A percentile compares a stretch with the other conserved stretches of the same genome.
These are phyloP conservation scores for Sitodiplosis mosellana DNA, from an alignment of 1,140 invertebrate genomes.

Conservation along the genomic window DNA sequence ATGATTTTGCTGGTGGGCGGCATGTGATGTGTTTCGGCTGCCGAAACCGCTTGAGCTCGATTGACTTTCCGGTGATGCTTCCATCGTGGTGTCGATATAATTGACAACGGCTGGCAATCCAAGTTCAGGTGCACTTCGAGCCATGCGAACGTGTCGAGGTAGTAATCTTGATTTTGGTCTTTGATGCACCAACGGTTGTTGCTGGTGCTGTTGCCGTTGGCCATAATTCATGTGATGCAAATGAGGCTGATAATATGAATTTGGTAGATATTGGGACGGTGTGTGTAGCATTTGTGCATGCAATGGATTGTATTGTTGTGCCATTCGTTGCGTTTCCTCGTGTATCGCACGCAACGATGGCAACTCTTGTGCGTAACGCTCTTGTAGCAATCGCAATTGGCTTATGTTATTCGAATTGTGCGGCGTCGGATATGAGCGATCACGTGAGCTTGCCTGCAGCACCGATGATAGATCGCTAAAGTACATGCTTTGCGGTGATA, in stretches of 20 bases:
- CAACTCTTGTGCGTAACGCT: constrained; percentile 51
- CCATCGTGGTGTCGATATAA: constrained; percentile 20
- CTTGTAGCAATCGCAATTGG: constrained; percentile 40
- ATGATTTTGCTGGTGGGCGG: constrained; percentile 45
- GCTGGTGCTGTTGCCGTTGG: neutral
- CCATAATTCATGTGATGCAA: neutral
- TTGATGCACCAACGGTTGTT: constrained; percentile 7
- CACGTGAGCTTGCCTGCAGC: constrained; percentile 55
- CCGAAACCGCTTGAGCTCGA: constrained; percentile 76
- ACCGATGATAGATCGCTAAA: constrained; percentile 74
- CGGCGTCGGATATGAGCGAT: constrained; percentile 56
- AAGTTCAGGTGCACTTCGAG: constrained; percentile 42
- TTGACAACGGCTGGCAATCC: constrained; percentile 32
- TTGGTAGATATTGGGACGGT: constrained; percentile 18
- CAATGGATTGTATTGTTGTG: constrained; percentile 35
- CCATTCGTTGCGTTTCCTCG: constrained; percentile 35
- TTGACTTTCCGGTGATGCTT: constrained; percentile 69
- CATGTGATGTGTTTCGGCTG: constrained; percentile 77
- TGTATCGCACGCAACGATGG: constrained; percentile 54
- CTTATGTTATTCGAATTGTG: constrained; percentile 32
- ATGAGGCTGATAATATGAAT: constrained; percentile 23
- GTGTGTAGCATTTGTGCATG: constrained; percentile 32
- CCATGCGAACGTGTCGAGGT: constrained; percentile 40
- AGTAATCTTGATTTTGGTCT: constrained; percentile 33
- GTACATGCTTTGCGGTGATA: constrained; percentile 39